Evolutionary conservation across 2,797 vertebrate genomes (phyloP).

Genomic region (Sebastes oblongus): DNA sequence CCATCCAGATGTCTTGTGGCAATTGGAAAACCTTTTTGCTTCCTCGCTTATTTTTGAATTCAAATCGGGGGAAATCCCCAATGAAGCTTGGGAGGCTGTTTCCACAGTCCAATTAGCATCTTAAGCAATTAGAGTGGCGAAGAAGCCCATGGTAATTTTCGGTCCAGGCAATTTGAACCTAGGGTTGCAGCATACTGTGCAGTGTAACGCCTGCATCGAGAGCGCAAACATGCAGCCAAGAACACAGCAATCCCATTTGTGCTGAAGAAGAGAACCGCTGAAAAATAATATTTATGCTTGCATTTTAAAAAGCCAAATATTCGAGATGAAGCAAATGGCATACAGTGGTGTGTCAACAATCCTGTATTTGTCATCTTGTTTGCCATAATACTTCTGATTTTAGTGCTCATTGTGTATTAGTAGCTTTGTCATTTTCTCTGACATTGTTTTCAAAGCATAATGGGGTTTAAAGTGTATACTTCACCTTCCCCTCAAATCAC

Average conservation of each 20-base stretch:
- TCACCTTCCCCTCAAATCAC: constrained; percentile 10
- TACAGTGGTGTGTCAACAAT: not conserved
- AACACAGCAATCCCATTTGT: constrained; percentile 31
- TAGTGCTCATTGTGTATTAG: constrained; percentile 13
- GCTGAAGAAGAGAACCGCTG: not conserved
- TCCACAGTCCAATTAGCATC: constrained; percentile 83
- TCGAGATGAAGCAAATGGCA: constrained; percentile 7
- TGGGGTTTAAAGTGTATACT: constrained; percentile 7
- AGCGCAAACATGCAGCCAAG: constrained; percentile 26
- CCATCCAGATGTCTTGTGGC: constrained; percentile 83
- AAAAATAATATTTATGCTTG: constrained; percentile 30
- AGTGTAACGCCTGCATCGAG: constrained; percentile 11
- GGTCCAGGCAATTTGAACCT: constrained; percentile 56
- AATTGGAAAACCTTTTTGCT: constrained; percentile 80
- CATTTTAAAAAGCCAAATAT: constrained; percentile 8
- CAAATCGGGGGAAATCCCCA: constrained; percentile 77
- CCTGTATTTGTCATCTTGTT: not conserved
- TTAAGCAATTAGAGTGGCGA: constrained; percentile 78
- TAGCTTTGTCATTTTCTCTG: constrained; percentile 22
- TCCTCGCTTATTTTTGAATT: constrained; percentile 73
- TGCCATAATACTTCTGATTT: constrained; percentile 8
- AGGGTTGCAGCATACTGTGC: constrained; percentile 58
- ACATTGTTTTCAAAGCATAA: constrained; percentile 31
- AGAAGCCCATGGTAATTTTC: constrained; percentile 69
- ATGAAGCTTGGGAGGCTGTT: constrained; percentile 73